Conservation (phyloP, 2,113 vertebrate genomes). For the Rhabdornis inornatus region DNA sequence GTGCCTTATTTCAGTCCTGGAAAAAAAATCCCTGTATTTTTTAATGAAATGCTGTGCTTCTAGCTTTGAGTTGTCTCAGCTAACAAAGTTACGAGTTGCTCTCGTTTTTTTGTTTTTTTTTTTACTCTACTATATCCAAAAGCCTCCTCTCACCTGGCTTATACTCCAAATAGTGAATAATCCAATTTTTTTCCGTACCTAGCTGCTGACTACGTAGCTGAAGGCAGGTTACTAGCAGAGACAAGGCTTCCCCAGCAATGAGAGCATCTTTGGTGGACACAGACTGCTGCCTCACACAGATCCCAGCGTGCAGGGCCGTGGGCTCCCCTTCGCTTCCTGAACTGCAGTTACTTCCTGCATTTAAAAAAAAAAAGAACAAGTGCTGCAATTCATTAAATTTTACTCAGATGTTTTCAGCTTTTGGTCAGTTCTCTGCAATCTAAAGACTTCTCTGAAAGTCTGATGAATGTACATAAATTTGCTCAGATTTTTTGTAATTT, state of each 20-base stretch:
- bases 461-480: background rate
- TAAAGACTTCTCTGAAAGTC: background rate
- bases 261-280: slow-evolving; percentile 96
- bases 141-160: background rate
- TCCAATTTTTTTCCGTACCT: slow-evolving; percentile 66
- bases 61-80: background rate
- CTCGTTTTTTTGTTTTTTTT: background rate
- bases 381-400: background rate
- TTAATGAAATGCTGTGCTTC: background rate
- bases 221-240: slow-evolving; percentile 94
- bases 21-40: background rate
- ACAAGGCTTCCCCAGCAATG: slow-evolving; percentile 94
- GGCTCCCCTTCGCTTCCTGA: slow-evolving; percentile 94
- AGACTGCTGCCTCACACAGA: slow-evolving; percentile 91
- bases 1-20: background rate
- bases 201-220: slow-evolving; percentile 95
- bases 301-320: slow-evolving; percentile 88
- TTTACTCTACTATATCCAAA: background rate
- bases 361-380: background rate
- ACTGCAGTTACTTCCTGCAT: slow-evolving; percentile 95
- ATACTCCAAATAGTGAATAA: background rate
- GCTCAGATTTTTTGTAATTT: background rate
- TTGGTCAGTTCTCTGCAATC: background rate
- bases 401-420: background rate
- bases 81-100: background rate